Evolutionary conservation across 1,140 invertebrate species (phyloP).

Genomic region (Drosophila persimilis): DNA sequence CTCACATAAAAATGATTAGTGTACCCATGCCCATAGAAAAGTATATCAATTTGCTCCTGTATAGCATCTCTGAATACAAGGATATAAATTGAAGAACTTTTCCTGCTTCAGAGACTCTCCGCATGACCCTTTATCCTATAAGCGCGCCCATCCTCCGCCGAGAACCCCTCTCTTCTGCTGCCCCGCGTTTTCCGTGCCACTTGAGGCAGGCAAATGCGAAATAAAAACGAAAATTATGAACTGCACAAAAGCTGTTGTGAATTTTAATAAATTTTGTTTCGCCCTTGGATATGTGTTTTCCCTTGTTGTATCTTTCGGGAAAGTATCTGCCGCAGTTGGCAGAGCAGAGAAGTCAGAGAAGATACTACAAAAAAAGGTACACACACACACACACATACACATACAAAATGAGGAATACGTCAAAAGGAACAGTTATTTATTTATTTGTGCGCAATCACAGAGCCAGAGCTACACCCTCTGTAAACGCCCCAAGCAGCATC

Average conservation of each 20-base stretch:
- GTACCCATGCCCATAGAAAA: too few relatives aligned
- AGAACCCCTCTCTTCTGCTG: too few relatives aligned
- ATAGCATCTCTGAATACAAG: too few relatives aligned
- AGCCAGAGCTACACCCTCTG: conserved; percentile 10
- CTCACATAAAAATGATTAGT: too few relatives aligned
- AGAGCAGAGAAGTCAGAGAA: conserved; percentile 38
- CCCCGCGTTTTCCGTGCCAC: too few relatives aligned
- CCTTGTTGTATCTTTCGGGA: conserved; percentile 20
- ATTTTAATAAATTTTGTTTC: conserved; percentile 79
- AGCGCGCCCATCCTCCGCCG: too few relatives aligned
- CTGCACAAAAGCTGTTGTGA: conserved; percentile 81
- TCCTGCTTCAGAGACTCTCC: too few relatives aligned
- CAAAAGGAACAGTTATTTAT: conserved; percentile 82
- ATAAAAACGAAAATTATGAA: conserved; percentile 82
- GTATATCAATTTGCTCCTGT: too few relatives aligned
- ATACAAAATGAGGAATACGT: conserved; percentile 65
- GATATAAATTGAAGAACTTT: too few relatives aligned
- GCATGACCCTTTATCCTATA: too few relatives aligned
- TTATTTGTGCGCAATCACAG: conserved; percentile 74
- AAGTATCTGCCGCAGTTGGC: conserved; percentile 43
- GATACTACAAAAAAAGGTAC: conserved; percentile 7
- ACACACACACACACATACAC: conserved; percentile 29
- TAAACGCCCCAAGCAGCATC: conserved; percentile 31
- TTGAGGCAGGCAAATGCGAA: conserved; percentile 67
- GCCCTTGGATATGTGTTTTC: conserved; percentile 1